Base-by-base conservation (phyloP, 30 jellyfish, hydroid and myxozoan genomes). In the Mastigias papua region DNA sequence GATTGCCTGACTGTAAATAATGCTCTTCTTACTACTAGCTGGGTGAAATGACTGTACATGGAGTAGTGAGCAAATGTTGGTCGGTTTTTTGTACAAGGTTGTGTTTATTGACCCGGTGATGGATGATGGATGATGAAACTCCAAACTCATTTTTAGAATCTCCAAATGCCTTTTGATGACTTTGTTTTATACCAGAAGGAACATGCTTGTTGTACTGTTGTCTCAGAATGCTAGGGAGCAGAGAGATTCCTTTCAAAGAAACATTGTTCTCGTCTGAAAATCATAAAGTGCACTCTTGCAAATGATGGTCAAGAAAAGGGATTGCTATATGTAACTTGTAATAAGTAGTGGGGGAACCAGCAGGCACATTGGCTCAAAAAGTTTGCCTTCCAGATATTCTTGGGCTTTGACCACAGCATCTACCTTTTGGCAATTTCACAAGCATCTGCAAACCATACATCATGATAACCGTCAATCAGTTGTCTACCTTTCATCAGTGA, bases 301-400 rank as follows among this genome's bases (percentile, higher is more conserved):
- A 26, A 61, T 7, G 73, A 61, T 61, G 73, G 22, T 61, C 73
- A 61, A 61, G 73, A 26, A 61, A 61, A 26, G 73, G 73, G 21
- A 26, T 5, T 11, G 73, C 73, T 7, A 61, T 61, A 20, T 11
- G 21, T 11, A 11, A 26, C 10, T 26, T 11, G 21, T 61, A 61
- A 61, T 61, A 61, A 11, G 10, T 26, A 6, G 8, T 26, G 21
- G 73, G 21, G 26, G 73, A 61, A 11, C 21, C 26, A 7, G 26
- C 73, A 7, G 73, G 50, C 51, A 3, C 8, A 67, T 23, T 67
- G 8, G 10, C 51, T 31, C 79, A 13, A 67, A 13, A 3, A 7
- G 51, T 31, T 67, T 67, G 79, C 4, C 51, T 48, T 15, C 23
- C 51, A 31, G 51, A 67, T 23, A 22, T 67, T 67, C 79, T 67